phyloP scores from a whole-genome alignment of 2,113 vertebrate genomes.

The Chaenogobius annularis region DNA sequence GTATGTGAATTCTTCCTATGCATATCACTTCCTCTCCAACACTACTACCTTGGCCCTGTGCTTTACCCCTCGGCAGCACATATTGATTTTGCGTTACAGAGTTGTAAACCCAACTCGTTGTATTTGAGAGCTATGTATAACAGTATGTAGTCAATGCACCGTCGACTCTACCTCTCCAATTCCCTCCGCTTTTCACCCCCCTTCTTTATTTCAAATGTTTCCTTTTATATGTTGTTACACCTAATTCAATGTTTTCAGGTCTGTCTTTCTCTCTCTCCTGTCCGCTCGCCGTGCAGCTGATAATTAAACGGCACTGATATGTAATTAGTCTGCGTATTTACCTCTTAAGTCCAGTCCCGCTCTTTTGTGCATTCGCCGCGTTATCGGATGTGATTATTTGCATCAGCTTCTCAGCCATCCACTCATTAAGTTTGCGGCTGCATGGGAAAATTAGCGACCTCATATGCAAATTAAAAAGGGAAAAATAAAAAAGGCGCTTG shows the following conservation, averaged over 20 bases:
- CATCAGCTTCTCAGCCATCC: conserved; percentile 70
- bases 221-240: conserved; percentile 44
- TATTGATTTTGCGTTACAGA: conserved; percentile 56
- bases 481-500: conserved; percentile 13
- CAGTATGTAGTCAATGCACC: conserved; percentile 19
- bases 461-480: conserved; percentile 56
- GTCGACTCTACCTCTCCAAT: conserved; percentile 27
- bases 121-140: conserved; percentile 7
- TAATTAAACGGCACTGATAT: conserved; percentile 72
- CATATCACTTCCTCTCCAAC: too few species aligned
- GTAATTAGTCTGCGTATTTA: conserved; percentile 74
- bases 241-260: conserved; percentile 46
- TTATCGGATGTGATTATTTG: conserved; percentile 77
- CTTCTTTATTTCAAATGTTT: conserved; percentile 62
- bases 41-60: too few species aligned
- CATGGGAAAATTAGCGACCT: conserved; percentile 66
- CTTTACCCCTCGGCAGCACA: not conserved
- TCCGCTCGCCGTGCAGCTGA: conserved; percentile 40
- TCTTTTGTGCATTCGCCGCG: conserved; percentile 60
- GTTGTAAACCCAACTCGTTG: conserved; percentile 37
- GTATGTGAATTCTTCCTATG: too few species aligned
- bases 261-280: conserved; percentile 43
- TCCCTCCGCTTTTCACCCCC: conserved; percentile 8
- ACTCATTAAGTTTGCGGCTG: conserved; percentile 65
- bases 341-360: conserved; percentile 63